Conservation (phyloP, 2,888 invertebrate genomes). For the Lissocephala sabroskyi region DNA sequence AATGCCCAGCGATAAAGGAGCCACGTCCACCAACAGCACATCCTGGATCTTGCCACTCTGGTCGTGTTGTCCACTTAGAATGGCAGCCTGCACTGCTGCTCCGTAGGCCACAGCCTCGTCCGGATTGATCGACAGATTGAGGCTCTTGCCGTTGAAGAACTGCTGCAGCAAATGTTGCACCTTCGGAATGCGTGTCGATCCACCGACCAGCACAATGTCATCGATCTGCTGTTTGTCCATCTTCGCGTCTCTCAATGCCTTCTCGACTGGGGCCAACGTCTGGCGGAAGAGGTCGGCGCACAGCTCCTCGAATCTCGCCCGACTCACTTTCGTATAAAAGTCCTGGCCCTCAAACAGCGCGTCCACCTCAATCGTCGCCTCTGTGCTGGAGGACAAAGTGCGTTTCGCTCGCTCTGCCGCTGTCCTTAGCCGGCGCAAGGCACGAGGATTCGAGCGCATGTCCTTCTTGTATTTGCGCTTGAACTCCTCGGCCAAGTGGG, state of each 20-base stretch:
- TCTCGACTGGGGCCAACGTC: slow-evolving; percentile 84
- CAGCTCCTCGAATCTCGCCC: slow-evolving; percentile 83
- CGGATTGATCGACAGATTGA: slow-evolving; percentile 84
- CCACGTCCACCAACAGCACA: slow-evolving; percentile 79
- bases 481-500: slow-evolving; percentile 89
- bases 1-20: slow-evolving; percentile 81
- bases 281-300: slow-evolving; percentile 81
- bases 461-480: slow-evolving; percentile 84
- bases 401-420: slow-evolving; percentile 86
- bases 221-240: slow-evolving; percentile 83
- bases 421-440: slow-evolving; percentile 79
- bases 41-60: slow-evolving; percentile 83
- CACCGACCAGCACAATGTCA: slow-evolving; percentile 87
- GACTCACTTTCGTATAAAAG: slow-evolving; percentile 80
- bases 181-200: slow-evolving; percentile 85
- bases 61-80: slow-evolving; percentile 79
- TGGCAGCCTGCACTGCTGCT: slow-evolving; percentile 82
- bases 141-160: slow-evolving; percentile 81
- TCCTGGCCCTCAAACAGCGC: slow-evolving; percentile 82
- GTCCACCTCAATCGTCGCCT: slow-evolving; percentile 83
- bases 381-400: slow-evolving; percentile 84
- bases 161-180: slow-evolving; percentile 82
- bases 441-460: slow-evolving; percentile 77
- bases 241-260: slow-evolving; percentile 84
- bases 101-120: slow-evolving; percentile 87